Evolutionary conservation across 2,888 invertebrate species (phyloP), one percentile per base, ranked within the genome.

Genomic region (Vanessa cardui): DNA sequence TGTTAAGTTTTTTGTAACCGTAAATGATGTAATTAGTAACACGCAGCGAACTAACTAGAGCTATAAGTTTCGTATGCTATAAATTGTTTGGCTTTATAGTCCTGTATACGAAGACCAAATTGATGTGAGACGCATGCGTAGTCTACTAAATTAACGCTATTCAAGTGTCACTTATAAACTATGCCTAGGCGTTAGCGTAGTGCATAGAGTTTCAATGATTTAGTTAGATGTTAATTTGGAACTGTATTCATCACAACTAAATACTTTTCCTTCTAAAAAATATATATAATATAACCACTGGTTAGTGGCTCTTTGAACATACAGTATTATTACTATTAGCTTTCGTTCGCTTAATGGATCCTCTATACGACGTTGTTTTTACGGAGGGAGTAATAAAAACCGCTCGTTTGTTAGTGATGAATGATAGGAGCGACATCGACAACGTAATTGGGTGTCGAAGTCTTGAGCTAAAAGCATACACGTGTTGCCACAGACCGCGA

Each of bases 401-500:
- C 66, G 83, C 85, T 87, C 85, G 84, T 87, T 89, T 85, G 84
- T 78, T 78, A 79, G 84, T 90, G 90, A 90, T 89, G 85, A 89
- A 89, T 88, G 89, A 87, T 80, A 73, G 76, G 72, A 73, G 74
- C 80, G 83, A 80, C 85, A 80, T 82, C 80, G 75, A 78, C 79
- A 80, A 81, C 83, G 87, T 91, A 91, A 92, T 91, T 90, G 89
- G 89, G 86, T 88, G 89, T 88, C 88, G 87, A 88, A 88, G 89
- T 84, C 85, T 86, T 80, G 80, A 76, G 83, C 86, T 91, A 89
- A 91, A 89, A 91, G 92, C 92, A 90, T 89, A 91, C 90, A 90
- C 91, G 82, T 91, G 92, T 90, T 78, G 76, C 76, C 71, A 73
- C 74, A 81, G 84, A 75, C 79, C 82, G 83, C 81, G 69, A 86